phyloP scores from a whole-genome alignment of 2,888 invertebrate species.

The Morinoia aosen region DNA sequence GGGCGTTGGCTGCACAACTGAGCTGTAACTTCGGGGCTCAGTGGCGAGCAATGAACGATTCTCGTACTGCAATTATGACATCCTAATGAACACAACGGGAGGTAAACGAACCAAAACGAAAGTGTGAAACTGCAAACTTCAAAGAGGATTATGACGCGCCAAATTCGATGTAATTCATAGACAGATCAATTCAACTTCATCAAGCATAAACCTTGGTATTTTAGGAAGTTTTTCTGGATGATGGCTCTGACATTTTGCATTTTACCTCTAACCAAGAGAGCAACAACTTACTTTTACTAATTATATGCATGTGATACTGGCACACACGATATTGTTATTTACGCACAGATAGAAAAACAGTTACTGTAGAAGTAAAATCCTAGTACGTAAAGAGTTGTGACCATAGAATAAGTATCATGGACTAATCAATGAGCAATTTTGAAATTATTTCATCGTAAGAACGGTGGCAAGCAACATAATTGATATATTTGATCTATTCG shows the following conservation, averaged over 20 bases:
- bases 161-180: background rate
- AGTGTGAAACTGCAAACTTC: background rate
- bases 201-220: background rate
- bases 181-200: background rate
- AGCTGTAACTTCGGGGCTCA: constrained; percentile 7
- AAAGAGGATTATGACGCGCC: background rate
- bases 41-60: background rate
- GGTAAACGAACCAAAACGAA: background rate
- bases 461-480: background rate
- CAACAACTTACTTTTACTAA: background rate
- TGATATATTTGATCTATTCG: background rate
- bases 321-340: background rate
- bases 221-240: background rate
- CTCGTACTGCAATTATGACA: background rate
- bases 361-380: background rate
- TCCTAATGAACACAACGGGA: background rate
- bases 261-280: background rate
- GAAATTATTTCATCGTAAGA: background rate
- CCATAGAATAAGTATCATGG: background rate
- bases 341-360: background rate
- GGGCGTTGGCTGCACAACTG: background rate
- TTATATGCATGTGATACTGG: background rate
- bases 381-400: background rate
- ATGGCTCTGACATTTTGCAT: background rate
- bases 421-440: background rate